A percentile compares a stretch with the other conserved stretches of the same genome.
These are phyloP conservation scores for Chaetura pelagica DNA, from an alignment of 2,113 vertebrate species.

Conservation along the genomic window DNA sequence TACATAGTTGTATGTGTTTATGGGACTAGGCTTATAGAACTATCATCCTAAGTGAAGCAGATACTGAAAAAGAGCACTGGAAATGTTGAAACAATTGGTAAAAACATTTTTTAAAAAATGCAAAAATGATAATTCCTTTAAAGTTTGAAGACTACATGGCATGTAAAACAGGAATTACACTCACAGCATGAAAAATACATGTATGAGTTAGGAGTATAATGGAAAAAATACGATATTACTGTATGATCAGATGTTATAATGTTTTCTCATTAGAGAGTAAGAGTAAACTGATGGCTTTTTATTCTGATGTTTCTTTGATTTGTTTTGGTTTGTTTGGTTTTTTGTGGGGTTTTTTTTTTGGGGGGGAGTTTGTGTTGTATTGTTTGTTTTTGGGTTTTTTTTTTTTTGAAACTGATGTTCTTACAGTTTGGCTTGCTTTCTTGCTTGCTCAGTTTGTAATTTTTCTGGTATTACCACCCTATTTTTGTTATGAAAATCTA, in stretches of 20 bases:
- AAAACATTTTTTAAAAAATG: neutral
- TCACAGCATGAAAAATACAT: neutral
- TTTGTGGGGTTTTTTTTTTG: too few relatives aligned
- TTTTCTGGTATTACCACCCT: neutral
- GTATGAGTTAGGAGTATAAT: neutral
- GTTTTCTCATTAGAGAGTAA: neutral
- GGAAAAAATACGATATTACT: neutral
- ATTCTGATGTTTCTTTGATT: neutral
- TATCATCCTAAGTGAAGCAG: neutral
- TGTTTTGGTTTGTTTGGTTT: neutral
- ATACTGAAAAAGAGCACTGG: neutral
- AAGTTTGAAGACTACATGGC: neutral
- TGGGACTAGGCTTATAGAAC: neutral
- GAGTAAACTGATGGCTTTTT: neutral
- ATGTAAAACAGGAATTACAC: neutral
- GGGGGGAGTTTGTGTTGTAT: too few relatives aligned
- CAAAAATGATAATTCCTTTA: neutral
- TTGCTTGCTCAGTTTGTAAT: neutral
- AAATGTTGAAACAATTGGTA: neutral
- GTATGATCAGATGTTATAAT: neutral
- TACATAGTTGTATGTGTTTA: neutral
- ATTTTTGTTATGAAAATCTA: neutral
- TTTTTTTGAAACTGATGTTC: neutral
- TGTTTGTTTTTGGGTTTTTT: too few relatives aligned
- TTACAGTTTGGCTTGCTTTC: neutral